Base-by-base conservation (phyloP, 2,888 invertebrate species). In the Clusia tigrina region DNA sequence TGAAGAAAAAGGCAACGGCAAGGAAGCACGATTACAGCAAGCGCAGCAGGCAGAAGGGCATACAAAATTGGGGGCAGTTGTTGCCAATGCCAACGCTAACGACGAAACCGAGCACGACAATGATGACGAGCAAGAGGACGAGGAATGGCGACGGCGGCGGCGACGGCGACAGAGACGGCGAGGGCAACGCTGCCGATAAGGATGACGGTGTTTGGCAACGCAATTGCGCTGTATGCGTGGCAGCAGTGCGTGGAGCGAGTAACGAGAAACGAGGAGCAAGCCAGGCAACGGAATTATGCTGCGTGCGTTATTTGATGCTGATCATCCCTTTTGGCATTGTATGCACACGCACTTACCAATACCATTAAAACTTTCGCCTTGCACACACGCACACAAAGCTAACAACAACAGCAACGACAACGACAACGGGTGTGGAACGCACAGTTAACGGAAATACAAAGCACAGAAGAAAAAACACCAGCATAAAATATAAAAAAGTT, bases 301-400 rank as follows among this genome's bases (percentile, higher is more conserved):
- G 42, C 42, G 42, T 15, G 42, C 42, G n/a, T n/a, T n/a, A n/a
- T 42, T 10, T 20, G 48, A 18, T 20, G 48, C 48, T 20, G 48
- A 48, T 48, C 32, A 54, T 54, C 54, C 54, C 54, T 25, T 17
- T 54, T 59, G 64, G 58, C 57, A 58, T 65, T 62, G 67, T 67
- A 67, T 68, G 68, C 68, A 68, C 67, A 68, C 68, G 68, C 68
- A 68, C 65, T 68, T 60, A 65, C 67, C 65, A 67, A 69, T 71
- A 72, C 79, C 77, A 79, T 79, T 79, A 79, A 76, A 75, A 77
- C 67, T 75, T 75, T 74, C 72, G 74, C 74, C 74, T 17, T 38
- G 15, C 22, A 9, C 18, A 15, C 17, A 2, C 37, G 9, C 37
- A 37, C 63, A 63, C 9, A 52, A 52, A 52, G 52, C 52, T 52